Conservation (phyloP, 2,113 vertebrate species). For the Microtus pennsylvanicus region DNA sequence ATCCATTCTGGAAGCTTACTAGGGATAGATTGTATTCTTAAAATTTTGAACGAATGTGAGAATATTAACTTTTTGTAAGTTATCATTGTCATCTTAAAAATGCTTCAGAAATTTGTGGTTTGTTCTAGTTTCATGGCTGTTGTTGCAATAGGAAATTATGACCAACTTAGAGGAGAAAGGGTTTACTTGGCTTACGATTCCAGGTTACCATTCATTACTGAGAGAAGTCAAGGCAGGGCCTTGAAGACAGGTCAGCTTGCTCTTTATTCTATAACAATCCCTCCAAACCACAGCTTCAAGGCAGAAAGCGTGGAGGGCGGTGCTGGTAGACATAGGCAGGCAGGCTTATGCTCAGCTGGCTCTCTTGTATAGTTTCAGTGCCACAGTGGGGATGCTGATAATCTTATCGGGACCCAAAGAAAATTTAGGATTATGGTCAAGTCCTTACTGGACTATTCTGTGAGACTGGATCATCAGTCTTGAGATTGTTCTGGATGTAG, state of each 20-base stretch:
- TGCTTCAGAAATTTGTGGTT: neutral
- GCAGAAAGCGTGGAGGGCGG: neutral
- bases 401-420: too few relatives aligned
- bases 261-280: neutral
- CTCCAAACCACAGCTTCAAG: neutral
- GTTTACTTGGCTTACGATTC: neutral
- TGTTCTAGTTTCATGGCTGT: neutral
- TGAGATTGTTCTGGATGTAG: too few relatives aligned
- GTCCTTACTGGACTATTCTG: too few relatives aligned
- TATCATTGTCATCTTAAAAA: conserved; percentile 27
- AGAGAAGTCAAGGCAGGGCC: neutral
- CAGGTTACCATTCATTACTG: neutral
- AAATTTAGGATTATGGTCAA: too few relatives aligned
- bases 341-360: neutral
- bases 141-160: neutral
- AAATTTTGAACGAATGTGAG: neutral
- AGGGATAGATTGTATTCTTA: conserved; percentile 4
- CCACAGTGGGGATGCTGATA: neutral
- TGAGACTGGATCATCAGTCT: too few relatives aligned
- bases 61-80: conserved; percentile 19
- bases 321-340: neutral
- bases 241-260: neutral
- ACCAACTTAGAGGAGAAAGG: neutral
- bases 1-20: neutral
- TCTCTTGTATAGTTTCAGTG: neutral